Evolutionary conservation across 2,797 vertebrate species (phyloP), one percentile per base, ranked within the genome.

Genomic region (Potorous gilbertii): DNA sequence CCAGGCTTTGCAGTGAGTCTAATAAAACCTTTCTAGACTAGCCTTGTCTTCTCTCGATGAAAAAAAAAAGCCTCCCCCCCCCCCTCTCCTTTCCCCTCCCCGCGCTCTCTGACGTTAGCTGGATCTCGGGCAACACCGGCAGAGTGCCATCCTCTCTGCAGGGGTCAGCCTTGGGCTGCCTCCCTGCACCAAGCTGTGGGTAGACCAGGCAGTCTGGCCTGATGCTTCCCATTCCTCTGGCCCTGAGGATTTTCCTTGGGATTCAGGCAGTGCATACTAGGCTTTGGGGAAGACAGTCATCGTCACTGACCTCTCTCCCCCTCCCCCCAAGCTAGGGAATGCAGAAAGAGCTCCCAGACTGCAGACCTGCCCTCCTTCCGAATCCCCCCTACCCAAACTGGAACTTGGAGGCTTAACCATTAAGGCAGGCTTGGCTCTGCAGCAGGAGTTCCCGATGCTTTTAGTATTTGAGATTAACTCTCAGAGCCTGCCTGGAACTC

Each of bases 101-200:
- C 1, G 4, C 92, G 95, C 29, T 0, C 91, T 28, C 0, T 0
- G 50, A 56, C 40, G 46, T 94, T 54, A 93, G 0, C 18, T 5
- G 95, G 62, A 0, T 96, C 54, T 0, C 87, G 18, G 59, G 91
- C 97, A 96, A 92, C 93, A 95, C 91, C 62, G 91, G 96, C 54
- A 90, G 56, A 55, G 95, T 90, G 96, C 96, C 96, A 95, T 97
- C 59, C 92, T 97, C 97, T 97, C 96, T 96, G 97, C 98, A 98
- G 97, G 97, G 96, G 94, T 97, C 96, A 94, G 95, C 94, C 87
- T 95, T 94, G 96, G 93, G 97, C 96, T 95, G 96, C 96, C 92
- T 96, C 94, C 95, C 91, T 29, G 81, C 93, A 50, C 96, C 55
- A 92, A 94, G 96, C 97, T 96, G 93, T 94, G 93, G 52, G 52